Percentiles rank a stretch among this genome's conserved stretches.
phyloP scores from a whole-genome alignment of 2,113 vertebrate genomes.

The Microtus richardsoni region DNA sequence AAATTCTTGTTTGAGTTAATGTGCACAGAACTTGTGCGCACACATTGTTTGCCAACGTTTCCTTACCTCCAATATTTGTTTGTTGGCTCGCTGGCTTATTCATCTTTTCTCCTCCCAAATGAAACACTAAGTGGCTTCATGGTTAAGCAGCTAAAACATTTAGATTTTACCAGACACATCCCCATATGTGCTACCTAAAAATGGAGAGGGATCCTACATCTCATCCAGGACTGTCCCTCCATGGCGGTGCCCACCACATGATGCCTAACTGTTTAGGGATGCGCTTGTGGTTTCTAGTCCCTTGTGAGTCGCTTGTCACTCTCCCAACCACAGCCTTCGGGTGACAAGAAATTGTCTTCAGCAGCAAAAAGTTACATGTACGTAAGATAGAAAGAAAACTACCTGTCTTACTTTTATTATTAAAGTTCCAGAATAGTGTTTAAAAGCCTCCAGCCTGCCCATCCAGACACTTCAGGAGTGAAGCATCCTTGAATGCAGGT shows the following conservation, averaged over 20 bases:
- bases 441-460: conserved; percentile 25
- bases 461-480: background rate
- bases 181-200: background rate
- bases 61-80: background rate
- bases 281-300: conserved; percentile 4
- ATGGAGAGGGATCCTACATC: background rate
- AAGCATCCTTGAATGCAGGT: conserved; percentile 47
- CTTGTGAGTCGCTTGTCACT: background rate
- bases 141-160: background rate
- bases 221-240: background rate
- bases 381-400: background rate
- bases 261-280: conserved; percentile 57
- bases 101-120: background rate
- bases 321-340: background rate
- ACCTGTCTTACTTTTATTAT: background rate
- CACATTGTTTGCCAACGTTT: conserved; percentile 24
- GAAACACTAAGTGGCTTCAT: background rate
- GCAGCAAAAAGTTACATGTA: background rate
- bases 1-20: conserved; percentile 46
- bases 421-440: conserved; percentile 46
- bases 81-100: conserved; percentile 33
- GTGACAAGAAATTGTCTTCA: conserved; percentile 20
- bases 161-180: background rate
- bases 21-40: conserved; percentile 33
- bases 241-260: conserved; percentile 13